Percentiles rank a stretch among this genome's conserved stretches.
These are phyloP conservation scores for Xyliphius kryptos DNA, from an alignment of 2,113 vertebrate species.

Conservation along the genomic window DNA sequence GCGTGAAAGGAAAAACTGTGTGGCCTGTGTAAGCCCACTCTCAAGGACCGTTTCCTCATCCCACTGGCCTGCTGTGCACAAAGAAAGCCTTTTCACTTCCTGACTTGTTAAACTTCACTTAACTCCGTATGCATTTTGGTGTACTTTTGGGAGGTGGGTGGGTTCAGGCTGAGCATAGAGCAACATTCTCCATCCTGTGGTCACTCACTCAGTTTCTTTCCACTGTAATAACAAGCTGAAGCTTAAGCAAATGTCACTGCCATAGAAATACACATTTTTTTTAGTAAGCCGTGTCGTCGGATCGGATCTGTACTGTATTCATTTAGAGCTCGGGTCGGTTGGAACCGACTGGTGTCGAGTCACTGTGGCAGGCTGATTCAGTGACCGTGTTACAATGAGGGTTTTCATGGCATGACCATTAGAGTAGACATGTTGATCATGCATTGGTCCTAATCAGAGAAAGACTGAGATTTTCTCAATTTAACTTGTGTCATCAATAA, in stretches of 20 bases:
- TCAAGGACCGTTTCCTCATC: slow-evolving; percentile 2
- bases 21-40: slow-evolving; percentile 31
- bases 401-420: neutral
- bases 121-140: slow-evolving; percentile 22
- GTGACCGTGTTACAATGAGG: neutral
- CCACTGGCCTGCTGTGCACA: slow-evolving; percentile 25
- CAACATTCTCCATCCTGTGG: slow-evolving; percentile 15
- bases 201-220: slow-evolving; percentile 4
- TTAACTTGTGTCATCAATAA: neutral
- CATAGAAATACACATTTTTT: slow-evolving; percentile 13
- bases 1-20: slow-evolving; percentile 33
- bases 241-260: slow-evolving; percentile 7
- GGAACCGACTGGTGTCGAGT: slow-evolving; percentile 1
- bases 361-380: neutral
- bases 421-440: slow-evolving; percentile 3
- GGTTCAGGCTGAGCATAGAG: slow-evolving; percentile 15
- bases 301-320: slow-evolving; percentile 15
- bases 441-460: neutral
- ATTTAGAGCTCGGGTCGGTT: slow-evolving; percentile 20
- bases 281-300: slow-evolving; percentile 23
- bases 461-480: neutral
- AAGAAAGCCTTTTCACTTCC: slow-evolving; percentile 30
- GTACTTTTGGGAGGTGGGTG: neutral
- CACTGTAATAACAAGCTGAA: neutral
- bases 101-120: slow-evolving; percentile 22